Percentiles rank a stretch among this genome's conserved stretches.
phyloP scores from a whole-genome alignment of 2,113 vertebrate genomes.

The Notarius lentiginosus region DNA sequence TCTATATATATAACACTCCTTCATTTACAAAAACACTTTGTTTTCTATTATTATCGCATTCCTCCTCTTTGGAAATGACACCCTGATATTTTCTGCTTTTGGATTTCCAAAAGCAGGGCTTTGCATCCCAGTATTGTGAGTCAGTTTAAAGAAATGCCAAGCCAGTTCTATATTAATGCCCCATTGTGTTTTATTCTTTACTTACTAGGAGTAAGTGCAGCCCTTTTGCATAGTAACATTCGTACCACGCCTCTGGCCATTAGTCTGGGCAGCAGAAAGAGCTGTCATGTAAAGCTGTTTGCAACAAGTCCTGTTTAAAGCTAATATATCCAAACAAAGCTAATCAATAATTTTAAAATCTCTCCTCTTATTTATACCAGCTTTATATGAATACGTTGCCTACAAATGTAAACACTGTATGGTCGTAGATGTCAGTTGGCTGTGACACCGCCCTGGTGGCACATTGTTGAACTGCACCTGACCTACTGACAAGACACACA shows the following conservation, averaged over 20 bases:
- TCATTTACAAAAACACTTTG: conserved; percentile 36
- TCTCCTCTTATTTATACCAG: not conserved
- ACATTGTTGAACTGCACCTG: conserved; percentile 33
- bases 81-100: not conserved
- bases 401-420: not conserved
- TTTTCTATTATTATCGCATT: conserved; percentile 18
- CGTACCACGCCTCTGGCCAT: not conserved
- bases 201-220: not conserved
- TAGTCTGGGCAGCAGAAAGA: not conserved
- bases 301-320: not conserved
- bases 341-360: not conserved
- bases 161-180: not conserved
- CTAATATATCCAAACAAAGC: not conserved
- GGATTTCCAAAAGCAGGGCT: not conserved
- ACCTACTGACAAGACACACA: conserved; percentile 26
- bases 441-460: conserved; percentile 26
- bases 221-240: not conserved
- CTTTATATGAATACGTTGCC: not conserved
- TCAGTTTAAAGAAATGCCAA: not conserved
- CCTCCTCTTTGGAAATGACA: conserved; percentile 1
- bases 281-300: not conserved
- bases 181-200: not conserved
- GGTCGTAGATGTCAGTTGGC: not conserved
- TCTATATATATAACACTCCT: not conserved
- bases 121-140: not conserved